These are phyloP conservation scores for Dendrocincla tyrannina DNA, from an alignment of 2,797 vertebrate genomes.

Conservation along the genomic window DNA sequence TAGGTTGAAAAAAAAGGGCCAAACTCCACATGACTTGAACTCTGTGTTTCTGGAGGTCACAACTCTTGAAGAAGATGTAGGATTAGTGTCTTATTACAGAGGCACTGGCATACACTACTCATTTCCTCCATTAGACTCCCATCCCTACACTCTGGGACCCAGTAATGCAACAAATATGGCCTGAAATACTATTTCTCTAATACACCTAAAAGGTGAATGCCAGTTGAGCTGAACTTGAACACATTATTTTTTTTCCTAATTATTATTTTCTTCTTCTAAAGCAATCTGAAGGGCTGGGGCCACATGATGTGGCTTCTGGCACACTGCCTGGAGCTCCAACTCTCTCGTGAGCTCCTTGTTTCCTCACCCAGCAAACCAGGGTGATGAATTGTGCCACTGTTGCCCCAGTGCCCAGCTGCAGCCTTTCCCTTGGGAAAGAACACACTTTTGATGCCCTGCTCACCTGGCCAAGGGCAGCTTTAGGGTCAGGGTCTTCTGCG, in stretches of 20 bases:
- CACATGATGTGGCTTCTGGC: background rate
- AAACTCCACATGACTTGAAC: background rate
- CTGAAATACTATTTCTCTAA: background rate
- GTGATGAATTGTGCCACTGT: background rate
- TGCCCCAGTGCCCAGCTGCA: background rate
- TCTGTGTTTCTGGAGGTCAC: background rate
- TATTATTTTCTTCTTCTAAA: background rate
- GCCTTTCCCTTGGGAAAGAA: background rate
- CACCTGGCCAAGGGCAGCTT: background rate
- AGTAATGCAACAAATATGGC: background rate
- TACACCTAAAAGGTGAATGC: background rate
- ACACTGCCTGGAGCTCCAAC: background rate
- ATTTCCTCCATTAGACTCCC: background rate
- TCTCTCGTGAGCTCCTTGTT: background rate
- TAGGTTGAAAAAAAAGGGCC: background rate
- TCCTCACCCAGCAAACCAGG: background rate
- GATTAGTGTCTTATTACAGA: background rate
- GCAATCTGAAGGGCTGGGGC: background rate
- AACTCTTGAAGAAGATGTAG: background rate
- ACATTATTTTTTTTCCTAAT: too few species aligned
- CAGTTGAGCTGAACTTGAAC: background rate
- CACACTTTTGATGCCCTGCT: background rate
- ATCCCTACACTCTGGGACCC: background rate
- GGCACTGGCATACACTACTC: background rate
- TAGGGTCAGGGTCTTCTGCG: background rate